Base-by-base conservation (phyloP, 2,888 invertebrate species). In the Iphiclides podalirius region DNA sequence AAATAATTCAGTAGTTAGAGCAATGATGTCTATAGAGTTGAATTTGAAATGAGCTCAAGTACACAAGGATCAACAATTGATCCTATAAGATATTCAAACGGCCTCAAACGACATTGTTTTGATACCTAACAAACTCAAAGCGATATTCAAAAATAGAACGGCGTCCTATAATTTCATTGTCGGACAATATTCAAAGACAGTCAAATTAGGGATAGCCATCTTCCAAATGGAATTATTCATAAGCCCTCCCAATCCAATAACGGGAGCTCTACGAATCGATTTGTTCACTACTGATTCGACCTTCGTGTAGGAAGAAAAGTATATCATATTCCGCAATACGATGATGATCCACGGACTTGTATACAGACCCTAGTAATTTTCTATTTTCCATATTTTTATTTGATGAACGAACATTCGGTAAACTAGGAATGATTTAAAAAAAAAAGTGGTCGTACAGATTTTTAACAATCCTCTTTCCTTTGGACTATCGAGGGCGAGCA, bases 161-260 rank as follows among this genome's bases (percentile, higher is more conserved):
- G 15, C 12, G 33, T 31, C 33, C 35, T 44, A 33, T 44, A 43
- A 49, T 49, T 49, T 35, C 38, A 49, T 49, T 44, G 44, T 49
- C 35, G 43, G 14, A 44, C 39, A 44, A 49, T 49, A 49, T 44
- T 39, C 44, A 35, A 49, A 39, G 39, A 44, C 38, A 49, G 44
- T 49, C 38, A 39, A 49, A 49, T 49, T 49, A 49, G 17, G 49
- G 44, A 44, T 35, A 38, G 37, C 33, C 16, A 39, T 44, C 39
- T 16, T 39, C 26, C 34, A 44, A 49, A 44, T 34, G 34, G 43
- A 49, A 44, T 44, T 49, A 49, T 49, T 49, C 49, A 49, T 49
- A 43, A 49, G 33, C 8, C 23, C 37, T 34, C 39, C 8, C 23
- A 26, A 39, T 49, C 37, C 49, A 44, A 44, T 44, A 48, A 43